Percentiles rank a stretch among this genome's conserved stretches.
Evolutionary conservation across 2,797 vertebrate genomes (phyloP).

Genomic region (Enteromius afrohamiltoni): DNA sequence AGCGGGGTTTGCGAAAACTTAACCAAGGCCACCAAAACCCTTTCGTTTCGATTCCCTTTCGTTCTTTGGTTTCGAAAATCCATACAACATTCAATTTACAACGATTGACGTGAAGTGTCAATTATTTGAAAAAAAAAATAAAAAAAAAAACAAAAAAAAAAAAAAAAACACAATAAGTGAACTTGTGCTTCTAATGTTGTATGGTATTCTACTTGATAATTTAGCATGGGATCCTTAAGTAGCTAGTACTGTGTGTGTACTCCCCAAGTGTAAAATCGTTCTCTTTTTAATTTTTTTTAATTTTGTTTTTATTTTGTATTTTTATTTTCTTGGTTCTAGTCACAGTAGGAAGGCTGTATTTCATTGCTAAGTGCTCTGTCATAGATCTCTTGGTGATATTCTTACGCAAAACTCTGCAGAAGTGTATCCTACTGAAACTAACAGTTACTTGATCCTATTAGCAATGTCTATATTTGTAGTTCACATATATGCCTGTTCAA

Average conservation of each 20-base stretch:
- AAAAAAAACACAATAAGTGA: slow-evolving; percentile 71
- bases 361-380: slow-evolving; percentile 82
- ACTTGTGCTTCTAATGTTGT: slow-evolving; percentile 81
- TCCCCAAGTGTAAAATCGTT: slow-evolving; percentile 68
- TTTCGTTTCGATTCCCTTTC: neutral
- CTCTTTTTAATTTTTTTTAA: neutral
- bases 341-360: slow-evolving; percentile 82
- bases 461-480: slow-evolving; percentile 85
- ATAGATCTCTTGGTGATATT: slow-evolving; percentile 79
- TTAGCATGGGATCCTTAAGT: slow-evolving; percentile 83
- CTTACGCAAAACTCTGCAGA: slow-evolving; percentile 78
- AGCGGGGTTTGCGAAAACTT: slow-evolving; percentile 37
- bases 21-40: slow-evolving; percentile 17
- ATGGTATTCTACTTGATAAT: slow-evolving; percentile 77
- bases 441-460: slow-evolving; percentile 81
- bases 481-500: slow-evolving; percentile 87
- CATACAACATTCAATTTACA: slow-evolving; percentile 66
- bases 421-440: slow-evolving; percentile 84
- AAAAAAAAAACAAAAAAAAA: neutral
- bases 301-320: neutral
- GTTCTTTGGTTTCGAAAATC: slow-evolving; percentile 57
- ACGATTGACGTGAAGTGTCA: slow-evolving; percentile 43
- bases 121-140: slow-evolving; percentile 27
- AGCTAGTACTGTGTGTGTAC: slow-evolving; percentile 76
- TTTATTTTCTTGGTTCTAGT: slow-evolving; percentile 56